These are phyloP conservation scores for Brenthis ino DNA, from an alignment of 2,888 invertebrate genomes.

Conservation along the genomic window DNA sequence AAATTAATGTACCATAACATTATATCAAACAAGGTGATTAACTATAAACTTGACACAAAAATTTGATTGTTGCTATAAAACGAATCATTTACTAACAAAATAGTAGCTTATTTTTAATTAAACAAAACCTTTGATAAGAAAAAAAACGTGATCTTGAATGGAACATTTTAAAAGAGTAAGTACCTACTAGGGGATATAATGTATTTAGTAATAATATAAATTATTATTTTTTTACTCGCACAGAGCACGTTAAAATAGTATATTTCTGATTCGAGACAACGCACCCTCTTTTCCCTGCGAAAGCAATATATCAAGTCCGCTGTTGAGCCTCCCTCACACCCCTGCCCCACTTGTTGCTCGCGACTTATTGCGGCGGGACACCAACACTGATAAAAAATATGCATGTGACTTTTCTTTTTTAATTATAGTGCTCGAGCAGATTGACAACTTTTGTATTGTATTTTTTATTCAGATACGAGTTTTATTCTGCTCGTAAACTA, in stretches of 20 bases:
- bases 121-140: not conserved
- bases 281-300: not conserved
- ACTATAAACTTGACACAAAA: slow-evolving; percentile 41
- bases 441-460: slow-evolving; percentile 9
- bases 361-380: slow-evolving; percentile 39
- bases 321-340: slow-evolving; percentile 58
- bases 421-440: slow-evolving; percentile 17
- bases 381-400: slow-evolving; percentile 38
- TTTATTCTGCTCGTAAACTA: too few species aligned
- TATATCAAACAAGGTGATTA: slow-evolving; percentile 30
- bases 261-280: not conserved
- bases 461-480: not conserved
- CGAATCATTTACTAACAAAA: not conserved
- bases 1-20: slow-evolving; percentile 29
- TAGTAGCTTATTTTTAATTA: not conserved
- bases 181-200: too few species aligned
- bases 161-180: too few species aligned
- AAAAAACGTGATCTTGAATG: not conserved
- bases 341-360: slow-evolving; percentile 64
- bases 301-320: slow-evolving; percentile 23
- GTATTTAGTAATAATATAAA: not conserved
- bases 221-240: not conserved
- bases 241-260: not conserved
- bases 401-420: slow-evolving; percentile 29
- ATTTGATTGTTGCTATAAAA: slow-evolving; percentile 21